Conservation (phyloP, 1,140 invertebrate genomes). For the Chymomyza costata region DNA sequence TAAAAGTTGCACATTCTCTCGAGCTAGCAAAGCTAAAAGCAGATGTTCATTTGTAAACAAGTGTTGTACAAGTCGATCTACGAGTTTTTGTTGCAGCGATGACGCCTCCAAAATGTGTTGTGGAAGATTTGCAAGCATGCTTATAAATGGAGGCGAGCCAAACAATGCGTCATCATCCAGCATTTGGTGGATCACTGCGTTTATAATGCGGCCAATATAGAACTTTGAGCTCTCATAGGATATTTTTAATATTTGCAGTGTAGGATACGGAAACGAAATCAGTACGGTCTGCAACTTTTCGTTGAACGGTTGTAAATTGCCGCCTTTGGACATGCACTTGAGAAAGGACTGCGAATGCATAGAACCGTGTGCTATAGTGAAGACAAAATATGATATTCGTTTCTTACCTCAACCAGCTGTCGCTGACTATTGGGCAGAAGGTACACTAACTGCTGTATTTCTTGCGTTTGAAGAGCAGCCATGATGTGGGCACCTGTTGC, state of each 20-base stretch:
- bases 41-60: conserved; percentile 23
- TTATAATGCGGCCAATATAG: conserved; percentile 40
- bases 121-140: conserved; percentile 54
- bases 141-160: conserved; percentile 32
- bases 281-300: conserved; percentile 24
- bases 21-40: conserved; percentile 41
- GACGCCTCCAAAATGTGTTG: conserved; percentile 28
- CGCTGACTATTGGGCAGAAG: conserved; percentile 33
- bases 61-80: conserved; percentile 16
- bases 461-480: conserved; percentile 11
- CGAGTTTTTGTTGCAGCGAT: conserved; percentile 31
- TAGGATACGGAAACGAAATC: conserved; percentile 34
- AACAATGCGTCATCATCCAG: conserved; percentile 20
- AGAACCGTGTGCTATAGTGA: not conserved
- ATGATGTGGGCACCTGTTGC: conserved; percentile 26
- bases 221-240: conserved; percentile 33
- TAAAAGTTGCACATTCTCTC: conserved; percentile 29
- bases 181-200: conserved; percentile 25
- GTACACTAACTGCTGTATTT: conserved; percentile 30
- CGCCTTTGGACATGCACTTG: conserved; percentile 5
- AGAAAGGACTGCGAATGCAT: conserved; percentile 31
- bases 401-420: conserved; percentile 30
- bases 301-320: conserved; percentile 10
- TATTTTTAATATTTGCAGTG: conserved; percentile 35
- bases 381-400: not conserved